Evolutionary conservation across 2,113 vertebrate genomes (phyloP), one percentile per base, ranked within the genome.

Genomic region (Fregetta grallaria): DNA sequence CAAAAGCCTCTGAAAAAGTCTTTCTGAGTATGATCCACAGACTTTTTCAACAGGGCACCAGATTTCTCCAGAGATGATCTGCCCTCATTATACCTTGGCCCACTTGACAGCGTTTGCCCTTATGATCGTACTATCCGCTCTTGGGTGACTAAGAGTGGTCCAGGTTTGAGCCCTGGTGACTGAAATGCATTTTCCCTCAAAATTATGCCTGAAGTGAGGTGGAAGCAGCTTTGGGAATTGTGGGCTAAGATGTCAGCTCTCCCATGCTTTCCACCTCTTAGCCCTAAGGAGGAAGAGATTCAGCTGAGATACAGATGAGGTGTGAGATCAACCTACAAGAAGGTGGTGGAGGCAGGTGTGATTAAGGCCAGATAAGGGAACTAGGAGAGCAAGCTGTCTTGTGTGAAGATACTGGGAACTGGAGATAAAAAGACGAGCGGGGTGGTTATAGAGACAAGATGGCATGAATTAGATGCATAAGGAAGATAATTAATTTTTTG

Each of bases 91-190:
- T 6, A 40, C 12, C 11, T 47, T 74, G 44, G 17, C 5, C 15
- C 40, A 25, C 38, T 30, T 63, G 30, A 77, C 13, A 53, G 19
- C 6, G 17, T 44, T 50, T 72, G 17, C 12, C 27, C 10, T 53
- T 81, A 12, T 32, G 19, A 50, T 61, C 10, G 19, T 11, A 29
- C 15, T n/a, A 12, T 56, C 40, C 1, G 2, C 13, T 40, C 5
- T 25, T 26, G 26, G 36, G 26, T 73, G 40, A 56, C 11, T 17
- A 42, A 34, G 1, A 1, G 0, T 30, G 32, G 5, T 38, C 7
- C 23, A 36, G 29, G 20, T 58, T 70, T 66, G 16, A 86, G n/a
- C 11, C 32, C 9, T 55, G 7, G 10, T 56, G 34, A 42, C 19
- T 16, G 14, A 76, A 30, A 29, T 8, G 26, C 18, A 36, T 61